These are phyloP conservation scores for Trichosurus vulpecula DNA, from an alignment of 2,797 vertebrate genomes.

Conservation along the genomic window DNA sequence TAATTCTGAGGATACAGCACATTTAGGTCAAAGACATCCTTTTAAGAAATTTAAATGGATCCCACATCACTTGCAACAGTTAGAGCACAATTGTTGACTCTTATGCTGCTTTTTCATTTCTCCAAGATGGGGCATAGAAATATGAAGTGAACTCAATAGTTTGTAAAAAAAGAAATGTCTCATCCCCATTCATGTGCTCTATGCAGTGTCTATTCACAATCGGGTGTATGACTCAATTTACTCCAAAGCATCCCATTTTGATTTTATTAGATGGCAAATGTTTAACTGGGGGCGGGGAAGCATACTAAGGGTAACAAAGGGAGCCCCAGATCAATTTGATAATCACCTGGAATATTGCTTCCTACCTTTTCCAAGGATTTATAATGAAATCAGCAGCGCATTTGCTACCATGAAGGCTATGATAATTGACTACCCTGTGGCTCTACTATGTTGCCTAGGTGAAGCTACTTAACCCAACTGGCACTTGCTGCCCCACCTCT, in stretches of 20 bases:
- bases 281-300: neutral
- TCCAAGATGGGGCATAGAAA: conserved; percentile 32
- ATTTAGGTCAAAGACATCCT: conserved; percentile 75
- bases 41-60: conserved; percentile 50
- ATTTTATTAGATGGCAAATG: neutral
- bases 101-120: conserved; percentile 45
- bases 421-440: neutral
- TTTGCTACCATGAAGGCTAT: neutral
- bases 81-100: neutral
- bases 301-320: neutral
- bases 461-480: neutral
- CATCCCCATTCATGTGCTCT: conserved; percentile 19
- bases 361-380: neutral
- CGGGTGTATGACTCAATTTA: neutral
- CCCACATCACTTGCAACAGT: conserved; percentile 3
- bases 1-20: conserved; percentile 55
- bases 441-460: neutral
- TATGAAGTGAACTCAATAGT: conserved; percentile 13
- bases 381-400: neutral
- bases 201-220: neutral
- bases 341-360: neutral
- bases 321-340: neutral
- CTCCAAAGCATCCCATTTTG: neutral
- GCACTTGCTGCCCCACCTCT: neutral
- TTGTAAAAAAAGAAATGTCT: conserved; percentile 28